phyloP scores from a whole-genome alignment of 2,113 vertebrate genomes.

The Salvelinus namaycush region DNA sequence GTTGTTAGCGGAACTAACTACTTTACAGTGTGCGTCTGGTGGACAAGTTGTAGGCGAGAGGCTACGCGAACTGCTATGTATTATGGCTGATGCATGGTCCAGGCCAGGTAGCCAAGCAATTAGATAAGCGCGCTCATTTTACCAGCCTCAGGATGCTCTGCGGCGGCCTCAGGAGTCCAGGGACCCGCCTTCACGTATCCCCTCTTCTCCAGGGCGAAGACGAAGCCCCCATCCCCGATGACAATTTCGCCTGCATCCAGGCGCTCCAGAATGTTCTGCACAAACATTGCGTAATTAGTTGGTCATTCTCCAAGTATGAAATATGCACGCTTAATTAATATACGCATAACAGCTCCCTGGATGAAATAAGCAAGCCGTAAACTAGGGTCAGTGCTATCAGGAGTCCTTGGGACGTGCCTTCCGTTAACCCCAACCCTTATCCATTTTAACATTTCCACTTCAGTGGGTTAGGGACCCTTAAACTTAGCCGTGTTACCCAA shows the following conservation, averaged over 20 bases:
- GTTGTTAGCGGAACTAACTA: too few species aligned
- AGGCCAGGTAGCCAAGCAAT: too few species aligned
- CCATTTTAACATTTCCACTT: too few species aligned
- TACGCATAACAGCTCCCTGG: background rate
- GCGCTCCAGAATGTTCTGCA: conserved; percentile 88
- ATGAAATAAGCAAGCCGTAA: too few species aligned
- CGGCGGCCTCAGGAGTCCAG: conserved; percentile 94
- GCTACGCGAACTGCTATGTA: too few species aligned
- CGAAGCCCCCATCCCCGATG: conserved; percentile 95
- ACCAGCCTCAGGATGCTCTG: conserved; percentile 94
- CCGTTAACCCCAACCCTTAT: too few species aligned
- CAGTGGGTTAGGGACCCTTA: too few species aligned
- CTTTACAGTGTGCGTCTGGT: too few species aligned
- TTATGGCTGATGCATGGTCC: too few species aligned
- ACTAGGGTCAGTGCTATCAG: too few species aligned
- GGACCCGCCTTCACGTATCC: conserved; percentile 96
- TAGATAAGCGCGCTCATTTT: conserved; percentile 51
- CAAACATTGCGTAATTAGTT: background rate
- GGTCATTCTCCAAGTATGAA: background rate
- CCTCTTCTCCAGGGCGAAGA: conserved; percentile 94
- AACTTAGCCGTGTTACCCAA: background rate
- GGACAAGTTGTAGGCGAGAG: too few species aligned
- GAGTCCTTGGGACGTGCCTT: too few species aligned
- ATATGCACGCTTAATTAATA: background rate
- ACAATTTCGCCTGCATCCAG: conserved; percentile 89